Evolutionary conservation across 2,888 invertebrate species (phyloP), one percentile per base, ranked within the genome.

Genomic region (Drosophila paranaensis): DNA sequence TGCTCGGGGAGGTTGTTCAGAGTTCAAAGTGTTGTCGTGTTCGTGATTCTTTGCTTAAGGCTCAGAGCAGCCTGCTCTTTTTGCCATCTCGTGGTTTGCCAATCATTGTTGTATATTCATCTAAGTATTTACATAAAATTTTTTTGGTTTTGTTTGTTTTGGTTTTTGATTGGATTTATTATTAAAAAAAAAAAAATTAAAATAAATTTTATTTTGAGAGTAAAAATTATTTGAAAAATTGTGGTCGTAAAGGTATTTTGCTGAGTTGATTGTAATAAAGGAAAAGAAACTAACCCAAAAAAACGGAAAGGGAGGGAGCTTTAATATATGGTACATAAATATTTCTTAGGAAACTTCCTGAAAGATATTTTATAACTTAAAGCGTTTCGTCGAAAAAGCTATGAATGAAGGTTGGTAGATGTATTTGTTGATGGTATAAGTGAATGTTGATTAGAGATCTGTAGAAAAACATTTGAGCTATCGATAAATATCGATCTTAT

Each of bases 21-120:
- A 57, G 63, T 53, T 60, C 58, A 35, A 40, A 27, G 45, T 56
- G 62, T 56, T 62, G 62, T 60, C 48, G 58, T 69, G 60, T 75
- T 71, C 57, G 55, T 67, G 54, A 51, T 60, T 65, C 55, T 60
- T 65, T 42, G 48, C 53, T 73, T 78, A 70, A 64, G 85, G 86
- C 90, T 91, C 92, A 93, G 86, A 93, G 93, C 84, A 93, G 91
- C 84, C 93, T 91, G 82, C 92, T 92, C 92, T 92, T 93, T 91
- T 93, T 93, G 79, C 93, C 92, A 82, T 93, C 91, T 67, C 92
- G 90, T 77, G 92, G 89, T 90, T 93, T 93, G 90, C 93, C 93
- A 92, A 93, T 92, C 92, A 93, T 92, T 78, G 93, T 91, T 77
- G 92, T 92, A 89, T 92, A 93, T 85, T 93, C 93, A 92, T 93